A percentile compares a stretch with the other conserved stretches of the same genome.
Evolutionary conservation across 37 sponge, comb jelly and placozoan species (phyloP).

Genomic region (Ianthella basta): DNA sequence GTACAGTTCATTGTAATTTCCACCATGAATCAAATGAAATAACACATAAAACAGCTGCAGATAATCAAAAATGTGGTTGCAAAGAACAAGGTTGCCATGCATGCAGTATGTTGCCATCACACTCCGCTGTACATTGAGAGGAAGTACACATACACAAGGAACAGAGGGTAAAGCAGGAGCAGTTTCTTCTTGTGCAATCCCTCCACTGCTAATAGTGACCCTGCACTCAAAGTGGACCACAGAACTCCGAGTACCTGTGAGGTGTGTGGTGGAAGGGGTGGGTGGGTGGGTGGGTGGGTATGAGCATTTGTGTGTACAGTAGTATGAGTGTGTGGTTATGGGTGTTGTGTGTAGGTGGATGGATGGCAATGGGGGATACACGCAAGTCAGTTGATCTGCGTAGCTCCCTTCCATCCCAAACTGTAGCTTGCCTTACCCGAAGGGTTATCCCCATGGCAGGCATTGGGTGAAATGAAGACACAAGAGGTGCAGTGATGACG

Average conservation of each 20-base stretch:
- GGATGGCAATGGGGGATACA: not conserved
- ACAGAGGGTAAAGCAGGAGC: slow-evolving; percentile 86
- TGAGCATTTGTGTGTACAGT: no score
- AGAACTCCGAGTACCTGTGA: slow-evolving; percentile 79
- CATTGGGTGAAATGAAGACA: slow-evolving; percentile 50
- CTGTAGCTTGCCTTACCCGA: not conserved
- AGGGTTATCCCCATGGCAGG: slow-evolving; percentile 39
- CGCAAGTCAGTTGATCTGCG: no score
- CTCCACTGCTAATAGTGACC: slow-evolving; percentile 76
- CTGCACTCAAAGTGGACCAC: slow-evolving; percentile 92
- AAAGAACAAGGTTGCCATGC: not conserved
- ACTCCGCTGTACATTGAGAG: slow-evolving; percentile 88
- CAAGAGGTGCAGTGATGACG: slow-evolving; percentile 68
- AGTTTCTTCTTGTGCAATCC: slow-evolving; percentile 78
- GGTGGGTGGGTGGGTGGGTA: no score
- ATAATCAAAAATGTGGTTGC: no score
- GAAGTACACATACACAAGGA: slow-evolving; percentile 88
- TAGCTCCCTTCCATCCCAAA: no score
- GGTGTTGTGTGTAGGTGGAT: no score
- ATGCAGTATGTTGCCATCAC: not conserved
- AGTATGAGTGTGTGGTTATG: no score
- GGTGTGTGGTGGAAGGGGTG: no score
- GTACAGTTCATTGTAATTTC: no score
- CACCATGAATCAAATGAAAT: no score
- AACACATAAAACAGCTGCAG: no score